These are phyloP conservation scores for Sipha flava DNA, from an alignment of 1,140 invertebrate genomes.

Conservation along the genomic window DNA sequence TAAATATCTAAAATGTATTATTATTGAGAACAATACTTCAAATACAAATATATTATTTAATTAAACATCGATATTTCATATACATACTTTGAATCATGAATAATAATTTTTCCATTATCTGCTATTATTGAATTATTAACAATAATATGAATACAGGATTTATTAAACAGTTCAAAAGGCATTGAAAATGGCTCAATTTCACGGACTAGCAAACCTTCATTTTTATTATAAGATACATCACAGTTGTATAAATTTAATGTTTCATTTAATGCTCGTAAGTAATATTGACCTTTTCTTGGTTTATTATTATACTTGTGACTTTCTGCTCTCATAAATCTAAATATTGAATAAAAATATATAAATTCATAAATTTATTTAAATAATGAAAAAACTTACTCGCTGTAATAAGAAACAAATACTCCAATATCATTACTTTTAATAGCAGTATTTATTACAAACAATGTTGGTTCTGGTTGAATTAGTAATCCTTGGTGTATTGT, in stretches of 20 bases:
- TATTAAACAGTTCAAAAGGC: constrained; percentile 70
- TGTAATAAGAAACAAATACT: constrained; percentile 78
- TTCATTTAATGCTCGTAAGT: constrained; percentile 78
- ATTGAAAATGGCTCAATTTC: constrained; percentile 63
- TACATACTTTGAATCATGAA: constrained; percentile 23
- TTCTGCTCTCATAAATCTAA: constrained; percentile 22
- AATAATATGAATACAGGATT: constrained; percentile 75
- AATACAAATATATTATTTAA: too few relatives aligned
- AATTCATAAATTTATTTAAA: neutral
- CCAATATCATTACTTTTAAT: constrained; percentile 75
- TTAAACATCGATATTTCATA: neutral
- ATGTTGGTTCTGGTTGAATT: constrained; percentile 48
- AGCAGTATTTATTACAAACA: constrained; percentile 59
- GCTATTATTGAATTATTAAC: constrained; percentile 74
- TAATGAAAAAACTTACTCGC: constrained; percentile 47
- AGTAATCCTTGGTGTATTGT: constrained; percentile 9
- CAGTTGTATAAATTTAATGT: constrained; percentile 68
- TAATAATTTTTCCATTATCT: constrained; percentile 54
- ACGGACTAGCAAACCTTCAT: constrained; percentile 65
- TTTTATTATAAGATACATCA: constrained; percentile 67
- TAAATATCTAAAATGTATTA: too few relatives aligned
- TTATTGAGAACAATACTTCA: too few relatives aligned
- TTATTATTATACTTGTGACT: constrained; percentile 12
- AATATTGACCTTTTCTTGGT: constrained; percentile 45
- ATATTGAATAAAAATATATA: neutral